Conservation (phyloP, 2,888 invertebrate genomes). For the Sepioteuthis lessoniana region DNA sequence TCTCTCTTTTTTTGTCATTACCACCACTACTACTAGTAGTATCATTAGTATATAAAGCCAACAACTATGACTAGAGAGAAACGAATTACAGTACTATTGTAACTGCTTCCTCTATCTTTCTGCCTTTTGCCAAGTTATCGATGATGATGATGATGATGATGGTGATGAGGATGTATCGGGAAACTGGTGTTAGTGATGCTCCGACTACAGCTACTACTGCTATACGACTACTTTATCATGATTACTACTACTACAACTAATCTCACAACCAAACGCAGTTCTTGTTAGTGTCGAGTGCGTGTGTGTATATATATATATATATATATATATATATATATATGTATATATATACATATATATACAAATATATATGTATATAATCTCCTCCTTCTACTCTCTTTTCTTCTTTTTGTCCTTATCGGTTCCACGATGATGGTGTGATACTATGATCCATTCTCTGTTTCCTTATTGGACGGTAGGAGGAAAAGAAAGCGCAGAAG, state of each 20-base stretch:
- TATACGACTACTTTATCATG: background rate
- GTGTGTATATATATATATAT: background rate
- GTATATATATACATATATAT: background rate
- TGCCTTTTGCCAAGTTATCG: background rate
- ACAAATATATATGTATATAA: background rate
- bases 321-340: background rate
- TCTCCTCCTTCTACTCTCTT: background rate
- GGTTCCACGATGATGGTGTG: background rate
- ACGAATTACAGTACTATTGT: background rate
- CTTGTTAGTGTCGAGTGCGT: slow-evolving; percentile 1
- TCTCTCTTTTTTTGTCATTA: background rate
- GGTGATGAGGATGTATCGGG: background rate
- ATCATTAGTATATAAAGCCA: background rate
- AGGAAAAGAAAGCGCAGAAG: background rate
- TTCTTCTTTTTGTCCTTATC: background rate
- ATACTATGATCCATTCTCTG: background rate
- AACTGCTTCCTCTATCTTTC: background rate
- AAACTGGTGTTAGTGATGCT: background rate
- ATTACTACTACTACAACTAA: slow-evolving; percentile 36
- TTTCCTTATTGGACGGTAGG: background rate
- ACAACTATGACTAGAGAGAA: background rate
- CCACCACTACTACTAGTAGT: background rate
- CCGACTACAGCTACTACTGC: background rate
- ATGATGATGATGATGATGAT: background rate
- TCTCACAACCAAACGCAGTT: background rate